Conservation (phyloP, 2,797 vertebrate genomes). For the Myotis myotis region DNA sequence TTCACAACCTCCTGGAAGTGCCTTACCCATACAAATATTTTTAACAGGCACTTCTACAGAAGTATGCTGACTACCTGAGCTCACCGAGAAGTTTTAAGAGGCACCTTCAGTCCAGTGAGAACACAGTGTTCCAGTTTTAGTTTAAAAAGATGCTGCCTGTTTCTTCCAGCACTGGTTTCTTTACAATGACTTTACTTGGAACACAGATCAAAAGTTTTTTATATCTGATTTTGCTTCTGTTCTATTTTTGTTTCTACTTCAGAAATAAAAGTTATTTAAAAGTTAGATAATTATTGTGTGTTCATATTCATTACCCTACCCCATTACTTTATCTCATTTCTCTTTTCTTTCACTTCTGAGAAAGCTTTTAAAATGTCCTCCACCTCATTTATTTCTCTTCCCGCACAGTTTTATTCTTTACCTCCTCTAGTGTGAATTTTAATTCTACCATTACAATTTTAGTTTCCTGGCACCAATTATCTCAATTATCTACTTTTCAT, state of each 20-base stretch:
- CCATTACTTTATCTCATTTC: not conserved
- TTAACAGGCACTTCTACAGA: not conserved
- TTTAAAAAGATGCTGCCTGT: not conserved
- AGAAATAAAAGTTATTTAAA: constrained; percentile 9
- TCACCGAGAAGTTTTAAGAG: not conserved
- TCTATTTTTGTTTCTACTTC: constrained; percentile 19
- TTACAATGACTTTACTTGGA: not conserved
- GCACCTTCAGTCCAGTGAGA: not conserved
- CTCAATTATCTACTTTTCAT: not conserved
- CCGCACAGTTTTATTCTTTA: not conserved
- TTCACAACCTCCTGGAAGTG: not conserved
- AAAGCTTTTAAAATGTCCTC: not conserved
- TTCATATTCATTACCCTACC: not conserved
- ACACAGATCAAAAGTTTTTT: constrained; percentile 9
- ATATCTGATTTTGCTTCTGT: not conserved
- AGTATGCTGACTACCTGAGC: not conserved
- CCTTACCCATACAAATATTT: not conserved
- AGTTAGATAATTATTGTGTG: not conserved
- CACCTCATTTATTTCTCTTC: not conserved
- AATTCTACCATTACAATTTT: not conserved
- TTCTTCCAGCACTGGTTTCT: not conserved
- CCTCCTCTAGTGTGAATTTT: not conserved
- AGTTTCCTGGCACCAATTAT: not conserved
- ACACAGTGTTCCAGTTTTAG: not conserved
- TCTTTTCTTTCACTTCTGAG: not conserved